Base-by-base conservation (phyloP, 2,797 vertebrate species). In the Danionella dracula region DNA sequence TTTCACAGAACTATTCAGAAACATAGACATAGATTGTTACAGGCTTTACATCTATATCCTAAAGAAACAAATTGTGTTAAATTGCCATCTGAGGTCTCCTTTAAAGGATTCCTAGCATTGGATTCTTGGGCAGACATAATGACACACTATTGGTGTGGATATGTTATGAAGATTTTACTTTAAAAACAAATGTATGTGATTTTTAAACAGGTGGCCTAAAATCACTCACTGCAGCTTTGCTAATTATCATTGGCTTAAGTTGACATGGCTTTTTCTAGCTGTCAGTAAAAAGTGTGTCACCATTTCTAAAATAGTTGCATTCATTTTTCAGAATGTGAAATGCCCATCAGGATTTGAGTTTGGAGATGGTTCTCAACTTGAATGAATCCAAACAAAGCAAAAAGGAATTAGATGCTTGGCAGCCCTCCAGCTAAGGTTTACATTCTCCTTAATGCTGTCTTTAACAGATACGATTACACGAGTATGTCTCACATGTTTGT, bases 401-500 rank as follows among this genome's bases (percentile, higher is more conserved):
- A 74, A 35, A 84, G 86, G 83, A 86, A 87, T 88, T 88, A 90
- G 82, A 83, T 78, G 81, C 83, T 74, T 87, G 85, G 85, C 86
- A 87, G 81, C 83, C 83, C 84, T 88, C 86, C 86, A 85, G 85
- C 81, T 84, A 87, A 84, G 87, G 83, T 87, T 88, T 88, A 86
- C 82, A 83, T 83, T 88, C 84, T 78, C 87, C 84, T 83, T 88
- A 87, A 89, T 87, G 85, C 87, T 84, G 88, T 86, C 86, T 84
- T 87, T 88, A 87, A 87, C 86, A 85, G 87, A 88, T 87, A 85
- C 85, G 86, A 90, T 90, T 89, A 90, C 88, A 88, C 81, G 84
- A 89, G 88, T 79, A 86, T 81, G 85, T 87, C 84, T 88, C 82
- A 82, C 80, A 86, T 83, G 82, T 86, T 87, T 88, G 85, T 88